Base-by-base conservation (phyloP, 2,797 vertebrate genomes). In the Phrynocephalus guinanensis region DNA sequence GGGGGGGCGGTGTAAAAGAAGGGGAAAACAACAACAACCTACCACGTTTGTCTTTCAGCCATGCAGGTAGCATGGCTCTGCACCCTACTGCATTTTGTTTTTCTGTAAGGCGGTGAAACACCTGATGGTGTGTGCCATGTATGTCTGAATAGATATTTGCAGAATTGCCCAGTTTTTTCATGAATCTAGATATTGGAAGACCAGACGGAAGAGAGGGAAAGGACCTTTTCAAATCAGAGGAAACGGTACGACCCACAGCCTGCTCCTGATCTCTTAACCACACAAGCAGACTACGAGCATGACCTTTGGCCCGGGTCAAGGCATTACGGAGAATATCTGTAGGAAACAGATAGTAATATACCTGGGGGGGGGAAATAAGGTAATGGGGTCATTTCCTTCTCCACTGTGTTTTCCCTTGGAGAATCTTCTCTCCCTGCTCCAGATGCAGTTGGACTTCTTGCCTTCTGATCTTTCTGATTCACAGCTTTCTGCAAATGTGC, bases 401-500 rank as follows among this genome's bases (percentile, higher is more conserved):
- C 52, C 28, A 6, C 56, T 44, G 15, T 60, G n/a, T 83, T 88
- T 85, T 52, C 56, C 79, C 15, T 68, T 67, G 5, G 20, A 73
- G 15, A 75, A 68, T 16, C 3, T 22, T 5, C 28, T 5, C 44
- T 1, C 22, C 67, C 6, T 7, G 3, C 28, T 3, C 38, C 3
- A 78, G 30, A 76, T 10, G 20, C 24, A 13, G 20, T 79, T 75
- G 75, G 16, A 79, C 84, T 81, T 85, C 44, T 85, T 85, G 38
- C 3, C 38, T 44, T 44, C 38, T 44, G 38, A 44, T 44, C 38
- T 44, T 2, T 44, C 38, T 44, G 38, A 44, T 44, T 44, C 38
- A 5, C 70, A 88, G 77, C 70, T 88, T 88, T 88, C 68, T 52
- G 48, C 48, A 68, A 60, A 88, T 75, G 73, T 85, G 67, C 44